phyloP scores from a whole-genome alignment of 2,113 vertebrate species.

The Gallinago jamesoni region DNA sequence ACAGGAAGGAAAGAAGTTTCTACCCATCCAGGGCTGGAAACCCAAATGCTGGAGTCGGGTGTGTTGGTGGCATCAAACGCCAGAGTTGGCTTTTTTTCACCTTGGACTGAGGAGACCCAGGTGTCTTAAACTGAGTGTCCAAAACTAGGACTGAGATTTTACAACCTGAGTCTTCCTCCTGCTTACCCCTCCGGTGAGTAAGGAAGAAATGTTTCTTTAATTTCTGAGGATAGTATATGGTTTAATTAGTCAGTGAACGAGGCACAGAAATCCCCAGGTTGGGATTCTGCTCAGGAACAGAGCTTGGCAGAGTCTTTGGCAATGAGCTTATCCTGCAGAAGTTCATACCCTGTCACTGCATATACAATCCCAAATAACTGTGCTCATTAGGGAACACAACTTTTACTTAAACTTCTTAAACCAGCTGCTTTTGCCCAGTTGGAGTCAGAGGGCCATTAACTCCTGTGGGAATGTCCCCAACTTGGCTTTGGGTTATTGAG shows the following conservation, averaged over 20 bases:
- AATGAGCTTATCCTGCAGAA: background rate
- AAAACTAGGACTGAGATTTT: background rate
- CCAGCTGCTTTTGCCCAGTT: background rate
- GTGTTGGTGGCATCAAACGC: background rate
- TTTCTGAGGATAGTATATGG: background rate
- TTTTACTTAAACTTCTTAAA: background rate
- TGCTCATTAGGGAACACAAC: background rate
- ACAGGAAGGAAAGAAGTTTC: background rate
- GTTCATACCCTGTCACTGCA: background rate
- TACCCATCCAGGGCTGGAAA: background rate
- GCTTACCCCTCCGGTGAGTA: background rate
- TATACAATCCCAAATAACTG: background rate
- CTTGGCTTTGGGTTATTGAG: background rate
- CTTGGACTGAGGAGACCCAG: background rate
- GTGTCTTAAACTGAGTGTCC: background rate
- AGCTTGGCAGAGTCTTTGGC: background rate
- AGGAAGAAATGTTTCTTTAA: background rate
- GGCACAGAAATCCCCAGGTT: background rate
- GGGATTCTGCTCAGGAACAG: background rate
- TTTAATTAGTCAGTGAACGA: background rate
- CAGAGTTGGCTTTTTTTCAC: background rate
- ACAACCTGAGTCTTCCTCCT: background rate
- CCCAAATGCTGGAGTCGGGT: background rate
- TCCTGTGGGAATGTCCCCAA: rapidly evolving
- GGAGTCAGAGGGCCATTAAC: background rate